These are phyloP conservation scores for Ailuropoda melanoleuca DNA, from an alignment of 2,113 vertebrate genomes.

Conservation along the genomic window DNA sequence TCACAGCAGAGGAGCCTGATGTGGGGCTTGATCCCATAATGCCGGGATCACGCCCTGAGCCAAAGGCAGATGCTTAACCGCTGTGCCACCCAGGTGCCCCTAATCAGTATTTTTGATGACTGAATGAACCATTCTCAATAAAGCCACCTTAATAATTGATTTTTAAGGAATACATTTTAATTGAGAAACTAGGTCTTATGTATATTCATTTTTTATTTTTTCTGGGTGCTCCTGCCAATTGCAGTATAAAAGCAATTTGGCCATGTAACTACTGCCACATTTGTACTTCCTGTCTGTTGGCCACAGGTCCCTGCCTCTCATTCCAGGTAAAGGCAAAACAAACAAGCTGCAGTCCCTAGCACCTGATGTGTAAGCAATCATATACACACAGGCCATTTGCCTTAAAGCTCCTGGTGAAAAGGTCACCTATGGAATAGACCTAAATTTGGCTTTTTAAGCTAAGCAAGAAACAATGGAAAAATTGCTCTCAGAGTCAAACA, in stretches of 20 bases:
- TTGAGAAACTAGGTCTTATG: background rate
- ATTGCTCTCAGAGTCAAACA: background rate
- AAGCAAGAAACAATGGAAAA: background rate
- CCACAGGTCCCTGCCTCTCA: background rate
- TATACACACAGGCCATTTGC: background rate
- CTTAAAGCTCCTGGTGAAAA: background rate
- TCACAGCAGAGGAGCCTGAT: too few species aligned
- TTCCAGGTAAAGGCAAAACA: background rate
- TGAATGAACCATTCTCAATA: background rate
- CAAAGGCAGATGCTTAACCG: too few species aligned
- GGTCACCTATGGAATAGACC: background rate
- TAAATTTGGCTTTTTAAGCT: background rate
- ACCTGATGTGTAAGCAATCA: background rate
- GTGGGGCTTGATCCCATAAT: too few species aligned
- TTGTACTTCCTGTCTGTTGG: background rate
- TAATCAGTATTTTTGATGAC: background rate
- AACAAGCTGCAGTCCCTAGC: background rate
- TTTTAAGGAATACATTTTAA: constrained; percentile 34
- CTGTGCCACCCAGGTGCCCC: too few species aligned
- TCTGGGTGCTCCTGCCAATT: background rate
- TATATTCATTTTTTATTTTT: background rate
- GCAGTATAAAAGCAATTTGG: background rate
- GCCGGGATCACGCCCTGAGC: too few species aligned
- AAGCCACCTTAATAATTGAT: background rate
- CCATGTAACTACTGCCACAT: background rate